Conservation (phyloP, 30 jellyfish, hydroid and myxozoan species). For the Morbakka virulenta region DNA sequence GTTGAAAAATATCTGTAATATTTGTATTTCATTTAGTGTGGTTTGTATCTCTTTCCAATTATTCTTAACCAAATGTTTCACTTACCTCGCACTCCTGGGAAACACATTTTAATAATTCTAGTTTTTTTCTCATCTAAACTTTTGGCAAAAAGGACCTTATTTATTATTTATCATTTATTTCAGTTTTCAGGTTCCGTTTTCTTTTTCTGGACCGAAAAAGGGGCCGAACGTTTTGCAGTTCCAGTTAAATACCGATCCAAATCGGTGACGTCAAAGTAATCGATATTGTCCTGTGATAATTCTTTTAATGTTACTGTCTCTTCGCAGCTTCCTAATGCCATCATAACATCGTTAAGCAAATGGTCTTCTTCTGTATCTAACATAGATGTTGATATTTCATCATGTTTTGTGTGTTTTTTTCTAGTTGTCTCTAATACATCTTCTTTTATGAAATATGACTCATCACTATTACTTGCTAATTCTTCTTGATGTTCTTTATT, state of each 20-base stretch:
- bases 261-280: not conserved
- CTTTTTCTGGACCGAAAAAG: too few relatives aligned
- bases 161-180: too few relatives aligned
- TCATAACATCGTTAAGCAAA: not conserved
- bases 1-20: too few relatives aligned
- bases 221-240: too few relatives aligned
- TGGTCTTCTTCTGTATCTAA: not conserved
- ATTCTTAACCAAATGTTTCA: too few relatives aligned
- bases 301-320: not conserved
- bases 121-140: too few relatives aligned
- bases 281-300: not conserved
- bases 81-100: too few relatives aligned
- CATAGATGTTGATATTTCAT: not conserved
- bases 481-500: not conserved
- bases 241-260: not conserved
- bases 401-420: not conserved
- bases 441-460: not conserved
- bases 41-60: too few relatives aligned
- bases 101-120: too few relatives aligned
- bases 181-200: too few relatives aligned
- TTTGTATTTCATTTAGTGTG: too few relatives aligned
- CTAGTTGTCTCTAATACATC: not conserved
- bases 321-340: not conserved
- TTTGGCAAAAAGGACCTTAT: too few relatives aligned
- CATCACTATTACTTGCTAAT: not conserved